Base-by-base conservation (phyloP, 2,113 vertebrate genomes). In the Festucalex cinctus region DNA sequence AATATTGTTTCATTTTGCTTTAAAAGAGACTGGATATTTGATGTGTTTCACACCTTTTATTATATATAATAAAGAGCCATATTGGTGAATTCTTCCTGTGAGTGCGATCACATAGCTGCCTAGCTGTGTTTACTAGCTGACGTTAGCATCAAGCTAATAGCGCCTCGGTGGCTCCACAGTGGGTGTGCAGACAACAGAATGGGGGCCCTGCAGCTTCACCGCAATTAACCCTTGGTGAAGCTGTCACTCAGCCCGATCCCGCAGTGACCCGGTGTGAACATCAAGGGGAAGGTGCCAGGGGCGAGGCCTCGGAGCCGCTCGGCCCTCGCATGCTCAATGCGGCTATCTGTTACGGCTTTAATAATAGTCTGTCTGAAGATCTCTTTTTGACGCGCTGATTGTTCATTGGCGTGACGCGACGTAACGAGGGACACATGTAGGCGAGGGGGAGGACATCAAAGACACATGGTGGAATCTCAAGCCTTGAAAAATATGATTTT, bases 141-240 rank as follows among this genome's bases (percentile, higher is more conserved):
- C 64, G 79, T 86, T 79, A 85, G 80, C 76, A 63, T 82, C 67
- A 80, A 78, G 85, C 86, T 80, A 88, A 79, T 83, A 74, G 81
- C 81, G 84, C 75, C 68, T 16, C 75, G 71, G 75, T 88, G 87
- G 86, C 88, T 89, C 88, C 88, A 90, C 63, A 66, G 75, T 84
- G 85, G 88, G 88, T 87, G 88, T 83, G 85, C 82, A 89, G 86
- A 89, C 88, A 84, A 74, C 83, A 87, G 82, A 87, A 85, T 82
- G 72, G 20, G 63, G 75, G 79, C 87, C 86, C 82, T 66, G 82
- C 79, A 87, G 82, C 83, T n/a, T 82, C 82, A 85, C 87, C 88
- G 76, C 88, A 90, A 90, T 90, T 90, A 89, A 67, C 72, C 82
- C 28, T 88, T 89, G 88, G 89, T 89, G 82, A 86, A 87, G 78